Percentiles rank a stretch among this genome's conserved stretches.
Conservation (phyloP, 2,113 vertebrate species). For the Acanthisitta chloris region DNA sequence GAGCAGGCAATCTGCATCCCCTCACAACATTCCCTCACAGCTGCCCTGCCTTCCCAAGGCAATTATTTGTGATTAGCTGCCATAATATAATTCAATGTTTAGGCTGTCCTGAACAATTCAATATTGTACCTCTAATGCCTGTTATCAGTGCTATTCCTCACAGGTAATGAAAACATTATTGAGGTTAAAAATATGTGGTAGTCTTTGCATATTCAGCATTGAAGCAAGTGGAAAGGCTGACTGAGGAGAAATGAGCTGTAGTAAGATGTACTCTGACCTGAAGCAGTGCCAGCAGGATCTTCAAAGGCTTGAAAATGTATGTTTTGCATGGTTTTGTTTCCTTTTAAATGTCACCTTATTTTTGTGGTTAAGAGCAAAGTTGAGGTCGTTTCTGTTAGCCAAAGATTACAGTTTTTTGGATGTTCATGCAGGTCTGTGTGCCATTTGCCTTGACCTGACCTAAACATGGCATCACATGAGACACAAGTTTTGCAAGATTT, state of each 20-base stretch:
- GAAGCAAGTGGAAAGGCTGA: constrained; percentile 10
- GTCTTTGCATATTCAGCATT: background rate
- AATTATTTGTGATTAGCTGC: constrained; percentile 8
- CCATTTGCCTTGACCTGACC: background rate
- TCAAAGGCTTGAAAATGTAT: constrained; percentile 18
- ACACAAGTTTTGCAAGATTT: background rate
- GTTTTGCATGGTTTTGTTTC: constrained; percentile 28
- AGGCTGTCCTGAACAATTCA: background rate
- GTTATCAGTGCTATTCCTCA: background rate
- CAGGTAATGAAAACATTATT: background rate
- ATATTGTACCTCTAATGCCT: background rate
- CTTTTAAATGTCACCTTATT: background rate
- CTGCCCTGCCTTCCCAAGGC: background rate
- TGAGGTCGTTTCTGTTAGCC: constrained; percentile 21
- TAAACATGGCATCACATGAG: background rate
- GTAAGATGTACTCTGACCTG: background rate
- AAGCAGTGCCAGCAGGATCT: background rate
- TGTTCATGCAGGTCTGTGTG: background rate
- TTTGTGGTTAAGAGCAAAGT: background rate
- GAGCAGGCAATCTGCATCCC: background rate
- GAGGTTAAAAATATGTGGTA: background rate
- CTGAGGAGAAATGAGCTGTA: background rate
- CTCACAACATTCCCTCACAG: background rate
- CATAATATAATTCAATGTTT: constrained; percentile 6
- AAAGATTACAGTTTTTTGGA: background rate